Evolutionary conservation across 2,797 vertebrate species (phyloP), one percentile per base, ranked within the genome.

Genomic region (Heterohyrax brucei): DNA sequence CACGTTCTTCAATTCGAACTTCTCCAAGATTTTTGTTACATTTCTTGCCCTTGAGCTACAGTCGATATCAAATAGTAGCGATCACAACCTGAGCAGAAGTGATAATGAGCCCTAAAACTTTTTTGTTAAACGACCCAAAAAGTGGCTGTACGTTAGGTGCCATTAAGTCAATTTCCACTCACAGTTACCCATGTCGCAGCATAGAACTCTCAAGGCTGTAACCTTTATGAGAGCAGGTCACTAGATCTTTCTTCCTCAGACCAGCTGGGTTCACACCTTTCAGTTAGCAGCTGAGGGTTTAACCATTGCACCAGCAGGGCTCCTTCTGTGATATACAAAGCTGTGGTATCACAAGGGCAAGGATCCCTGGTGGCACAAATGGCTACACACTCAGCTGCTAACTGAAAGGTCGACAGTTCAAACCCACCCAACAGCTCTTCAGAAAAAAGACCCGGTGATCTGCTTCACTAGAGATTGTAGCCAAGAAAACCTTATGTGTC

Each of bases 31-130:
- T n/a, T 3, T 33, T 53, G 0, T 66, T 83, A 26, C 16, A 62
- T 73, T 68, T 44, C 48, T 89, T 53, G 19, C n/a, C 72, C 77
- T 89, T 73, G 73, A 78, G 18, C 26, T 76, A 82, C 8, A 44
- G 9, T 33, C 33, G 28, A 62, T 62, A 77, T 75, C 68, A 73
- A 95, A 79, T 19, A 84, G 48, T 28, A 91, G 61, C 68, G 68
- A 80, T 64, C 79, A 88, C 81, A 72, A 61, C 59, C 80, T 33
- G 72, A 26, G 48, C 48, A 89, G 30, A 94, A 87, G 61, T 78
- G 64, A 70, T 64, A 80, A 90, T n/a, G 3, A 14, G 12, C 33
- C 91, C 66, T 19, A 30, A 89, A 94, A 89, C 73, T 21, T 24
- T 24, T 78, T 68, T 86, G 48, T 84, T 68, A 86, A 85, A 50